Conservation (phyloP, 2,113 vertebrate species). For the Cariama cristata region DNA sequence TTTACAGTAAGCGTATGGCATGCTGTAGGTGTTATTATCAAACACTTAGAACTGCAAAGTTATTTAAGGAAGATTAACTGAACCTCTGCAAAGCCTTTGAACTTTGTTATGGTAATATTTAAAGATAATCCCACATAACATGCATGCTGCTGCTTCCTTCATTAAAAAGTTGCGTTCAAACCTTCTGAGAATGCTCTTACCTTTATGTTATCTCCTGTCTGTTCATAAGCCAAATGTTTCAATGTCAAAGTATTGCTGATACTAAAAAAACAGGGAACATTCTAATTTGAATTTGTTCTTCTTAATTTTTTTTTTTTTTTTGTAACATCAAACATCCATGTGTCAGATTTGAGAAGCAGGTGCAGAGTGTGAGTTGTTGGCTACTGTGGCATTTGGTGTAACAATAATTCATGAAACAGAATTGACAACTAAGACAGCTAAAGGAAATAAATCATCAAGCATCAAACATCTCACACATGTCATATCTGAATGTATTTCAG, state of each 20-base stretch:
- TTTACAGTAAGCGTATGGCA: not conserved
- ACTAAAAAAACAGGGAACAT: not conserved
- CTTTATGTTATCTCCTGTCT: not conserved
- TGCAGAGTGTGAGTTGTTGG: not conserved
- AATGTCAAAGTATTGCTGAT: not conserved
- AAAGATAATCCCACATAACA: not conserved
- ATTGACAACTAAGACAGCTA: not conserved
- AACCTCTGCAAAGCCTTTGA: not conserved
- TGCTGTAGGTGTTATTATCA: not conserved
- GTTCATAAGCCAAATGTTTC: not conserved
- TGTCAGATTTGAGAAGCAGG: not conserved
- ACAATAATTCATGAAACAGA: not conserved
- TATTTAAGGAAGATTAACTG: not conserved
- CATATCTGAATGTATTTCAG: not conserved
- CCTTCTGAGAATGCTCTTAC: not conserved
- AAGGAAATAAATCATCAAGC: not conserved
- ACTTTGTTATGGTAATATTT: not conserved
- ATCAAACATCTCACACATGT: not conserved
- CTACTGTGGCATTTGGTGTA: not conserved
- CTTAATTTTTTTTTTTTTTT: not conserved
- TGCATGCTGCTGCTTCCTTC: not conserved
- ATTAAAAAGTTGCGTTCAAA: not conserved
- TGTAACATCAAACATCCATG: not conserved
- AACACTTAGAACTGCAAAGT: not conserved
- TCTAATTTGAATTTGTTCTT: not conserved